Base-by-base conservation (phyloP, 1,140 invertebrate genomes). In the Zaprionus capensis region DNA sequence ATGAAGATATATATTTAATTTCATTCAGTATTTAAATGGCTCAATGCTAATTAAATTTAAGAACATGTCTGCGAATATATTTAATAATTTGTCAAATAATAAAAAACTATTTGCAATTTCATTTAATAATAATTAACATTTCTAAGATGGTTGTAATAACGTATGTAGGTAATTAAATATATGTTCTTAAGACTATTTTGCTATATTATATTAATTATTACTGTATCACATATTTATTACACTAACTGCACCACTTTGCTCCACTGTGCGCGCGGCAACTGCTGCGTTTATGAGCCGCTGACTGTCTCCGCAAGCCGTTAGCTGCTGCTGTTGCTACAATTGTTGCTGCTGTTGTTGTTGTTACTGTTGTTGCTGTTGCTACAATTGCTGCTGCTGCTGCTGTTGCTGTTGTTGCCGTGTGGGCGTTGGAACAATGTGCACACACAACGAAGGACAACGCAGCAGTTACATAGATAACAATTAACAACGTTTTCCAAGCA, bases 401-500 rank as follows among this genome's bases (percentile, higher is more conserved):
- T 53, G 69, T 11, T 63, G 58, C 20, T 62, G 36, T 7, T 63
- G 51, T 46, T 55, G 68, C n/a, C 46, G 63, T 67, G 71, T 67
- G 76, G 83, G 80, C 70, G 80, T 80, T 36, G 61, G 63, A 76
- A 81, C 82, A 79, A 82, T 66, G 67, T 11, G 51, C 51, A 61
- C 58, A 77, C 62, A 71, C 41, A 78, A 34, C 70, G 74, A 67
- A 77, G 82, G 66, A 82, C 77, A 82, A 65, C 67, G 53, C 73
- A 71, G 74, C 76, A 74, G 76, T 86, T 81, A 79, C 84, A 88
- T 76, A 88, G 84, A 88, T 88, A 87, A 87, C 84, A 88, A 88
- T 88, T 81, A 81, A 81, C 84, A 88, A 68, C 62, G 68, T 87
- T 75, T 65, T 71, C 67, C 69, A 31, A 17, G 31, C 38, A 72